Evolutionary conservation across 2,113 vertebrate genomes (phyloP).

Genomic region (Megalops atlanticus): DNA sequence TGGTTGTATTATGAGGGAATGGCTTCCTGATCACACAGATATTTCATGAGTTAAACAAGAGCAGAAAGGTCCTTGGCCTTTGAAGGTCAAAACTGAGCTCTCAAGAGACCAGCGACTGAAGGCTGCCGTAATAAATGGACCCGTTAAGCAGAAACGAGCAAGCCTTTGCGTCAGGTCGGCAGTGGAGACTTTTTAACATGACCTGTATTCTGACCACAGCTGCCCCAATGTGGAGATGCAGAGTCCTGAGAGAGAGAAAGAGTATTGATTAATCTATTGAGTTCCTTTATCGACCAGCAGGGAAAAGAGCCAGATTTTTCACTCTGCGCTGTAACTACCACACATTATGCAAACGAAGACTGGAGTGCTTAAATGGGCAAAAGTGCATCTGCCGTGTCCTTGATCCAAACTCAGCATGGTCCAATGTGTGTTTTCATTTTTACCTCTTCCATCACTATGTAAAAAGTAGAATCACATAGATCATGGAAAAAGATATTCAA

Average conservation of each 20-base stretch:
- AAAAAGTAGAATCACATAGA: neutral
- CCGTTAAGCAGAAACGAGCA: constrained; percentile 13
- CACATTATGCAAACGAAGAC: constrained; percentile 56
- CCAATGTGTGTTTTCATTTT: neutral
- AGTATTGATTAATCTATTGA: constrained; percentile 48
- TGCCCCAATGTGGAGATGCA: neutral
- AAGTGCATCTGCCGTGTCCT: constrained; percentile 7
- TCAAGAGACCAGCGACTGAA: constrained; percentile 39
- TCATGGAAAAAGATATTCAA: neutral
- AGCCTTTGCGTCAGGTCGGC: neutral
- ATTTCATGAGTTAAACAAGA: neutral
- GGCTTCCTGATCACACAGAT: neutral
- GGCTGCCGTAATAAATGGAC: constrained; percentile 47
- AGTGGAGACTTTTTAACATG: constrained; percentile 6
- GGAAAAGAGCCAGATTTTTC: constrained; percentile 23
- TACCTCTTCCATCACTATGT: neutral
- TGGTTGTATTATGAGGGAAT: neutral
- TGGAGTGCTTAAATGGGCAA: constrained; percentile 2
- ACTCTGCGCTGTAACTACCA: constrained; percentile 46
- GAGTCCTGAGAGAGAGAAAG: neutral
- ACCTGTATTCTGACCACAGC: neutral
- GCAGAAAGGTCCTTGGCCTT: constrained; percentile 48
- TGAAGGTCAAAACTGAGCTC: constrained; percentile 61
- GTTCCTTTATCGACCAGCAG: constrained; percentile 38
- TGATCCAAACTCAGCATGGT: constrained; percentile 9